Base-by-base conservation (phyloP, 1,140 invertebrate genomes). In the Danaus melanippus region DNA sequence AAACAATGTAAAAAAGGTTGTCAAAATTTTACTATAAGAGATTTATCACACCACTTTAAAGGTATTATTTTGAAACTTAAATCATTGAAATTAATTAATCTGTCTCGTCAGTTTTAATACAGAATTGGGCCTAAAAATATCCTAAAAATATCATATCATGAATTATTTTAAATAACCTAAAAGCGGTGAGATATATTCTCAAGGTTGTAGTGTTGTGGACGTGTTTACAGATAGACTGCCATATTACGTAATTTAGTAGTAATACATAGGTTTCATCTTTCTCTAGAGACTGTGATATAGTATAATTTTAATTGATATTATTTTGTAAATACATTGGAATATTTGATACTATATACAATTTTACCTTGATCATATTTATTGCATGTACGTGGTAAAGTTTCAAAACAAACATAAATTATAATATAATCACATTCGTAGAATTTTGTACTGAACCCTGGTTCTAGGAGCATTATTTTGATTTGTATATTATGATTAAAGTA, bases 211-310 rank as follows among this genome's bases (percentile, higher is more conserved):
- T 62, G 66, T 70, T 69, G 76, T 80, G 71, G 60, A 75, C 60
- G 76, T 81, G 72, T 84, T 79, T 75, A 71, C 64, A 61, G 66
- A 83, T 85, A 85, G 76, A 83, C 78, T 83, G 78, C 76, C 68
- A 68, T 68, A 56, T 66, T 60, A 69, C 62, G 58, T 74, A 71
- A 66, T 58, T 59, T 79, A 54, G 50, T 64, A 50, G 40, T 53
- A 56, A 48, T 55, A 55, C 42, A 66, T 79, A 74, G 71, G 60
- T 78, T 73, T 81, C 67, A 74, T 73, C 73, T 84, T 71, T 84
- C 66, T 84, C 79, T 84, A 86, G 83, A 73, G 72, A 80, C 83
- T 86, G 83, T 86, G 83, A 86, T 86, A 86, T 84, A 83, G 78
- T 80, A 84, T 86, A 83, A 83, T 84, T 84, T 66, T 71, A 68